Base-by-base conservation (phyloP, 2,797 vertebrate genomes). In the Gallinago nigripennis region DNA sequence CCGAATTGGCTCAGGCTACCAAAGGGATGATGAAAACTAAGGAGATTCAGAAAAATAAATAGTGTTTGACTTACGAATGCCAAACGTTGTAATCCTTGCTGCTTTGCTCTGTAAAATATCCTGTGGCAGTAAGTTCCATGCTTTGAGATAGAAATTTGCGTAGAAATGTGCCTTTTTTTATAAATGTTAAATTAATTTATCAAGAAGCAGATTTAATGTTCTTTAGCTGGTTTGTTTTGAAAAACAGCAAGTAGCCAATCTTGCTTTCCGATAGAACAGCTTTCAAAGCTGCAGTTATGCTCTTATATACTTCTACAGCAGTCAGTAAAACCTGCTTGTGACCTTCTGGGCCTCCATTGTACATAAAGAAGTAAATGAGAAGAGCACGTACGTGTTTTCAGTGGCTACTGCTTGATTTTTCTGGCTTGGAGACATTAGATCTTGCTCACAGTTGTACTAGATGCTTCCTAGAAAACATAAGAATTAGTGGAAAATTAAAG, bases 1-100 rank as follows among this genome's bases (percentile, higher is more conserved):
- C 19, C 63, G 41, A 86, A 21, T 80, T 71, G 79, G 46, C 84
- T 85, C 28, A 17, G 76, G 51, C 50, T 90, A 45, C 72, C 39
- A 65, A 83, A 90, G 54, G 46, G 23, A 37, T 82, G 80, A 51
- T 25, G 85, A 71, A 90, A 93, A 58, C 7, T 14, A 37, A 50
- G 17, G 45, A n/a, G 28, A 57, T 79, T 41, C 13, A 78, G 84
- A 84, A 92, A 92, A 96, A 92, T 81, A 82, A 90, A 58, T 27
- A 72, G 17, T 1, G 1, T 72, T 70, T 86, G 64, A 85, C 81
- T 91, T 69, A 63, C 6, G 5, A 72, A 86, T 51, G 33, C 31
- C 35, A 64, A 21, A 70, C 82, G 25, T 33, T 79, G 61, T 45
- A 56, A 20, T 41, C 27, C 3, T 10, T 6, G 0, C 4, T 24